Conservation (phyloP, 2,888 invertebrate species). For the Trilocha varians region DNA sequence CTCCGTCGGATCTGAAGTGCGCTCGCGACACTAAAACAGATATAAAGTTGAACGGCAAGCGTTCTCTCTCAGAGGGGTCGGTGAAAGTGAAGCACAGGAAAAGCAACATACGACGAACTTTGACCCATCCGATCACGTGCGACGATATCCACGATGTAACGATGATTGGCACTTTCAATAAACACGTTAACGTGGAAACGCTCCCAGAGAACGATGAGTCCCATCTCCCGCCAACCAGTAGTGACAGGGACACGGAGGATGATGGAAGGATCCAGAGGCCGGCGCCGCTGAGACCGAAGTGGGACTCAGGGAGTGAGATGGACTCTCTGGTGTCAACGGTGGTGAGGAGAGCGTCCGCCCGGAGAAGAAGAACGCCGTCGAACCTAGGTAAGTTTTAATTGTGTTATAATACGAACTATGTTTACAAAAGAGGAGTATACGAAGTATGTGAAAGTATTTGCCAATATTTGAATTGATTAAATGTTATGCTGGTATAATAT, state of each 20-base stretch:
- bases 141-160: constrained; percentile 51
- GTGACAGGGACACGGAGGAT: constrained; percentile 67
- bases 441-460: too few species aligned
- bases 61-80: constrained; percentile 63
- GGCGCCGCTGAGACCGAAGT: constrained; percentile 43
- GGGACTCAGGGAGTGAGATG: constrained; percentile 70
- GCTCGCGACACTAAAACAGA: constrained; percentile 48
- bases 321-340: constrained; percentile 77
- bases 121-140: constrained; percentile 62
- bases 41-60: constrained; percentile 45
- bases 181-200: constrained; percentile 40
- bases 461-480: too few species aligned
- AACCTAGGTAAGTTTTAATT: constrained; percentile 50
- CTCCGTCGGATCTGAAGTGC: constrained; percentile 62
- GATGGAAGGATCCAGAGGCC: constrained; percentile 47
- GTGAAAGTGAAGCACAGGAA: constrained; percentile 65
- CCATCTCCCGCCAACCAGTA: constrained; percentile 61
- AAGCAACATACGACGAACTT: constrained; percentile 63
- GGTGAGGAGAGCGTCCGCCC: constrained; percentile 77
- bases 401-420: too few species aligned
- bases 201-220: constrained; percentile 64
- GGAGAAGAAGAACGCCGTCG: constrained; percentile 68
- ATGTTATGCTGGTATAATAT: too few species aligned
- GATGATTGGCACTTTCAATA: constrained; percentile 42
- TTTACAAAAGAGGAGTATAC: too few species aligned